Evolutionary conservation across 1,140 invertebrate genomes (phyloP).

Genomic region (Venustaconcha ellipsiformis): DNA sequence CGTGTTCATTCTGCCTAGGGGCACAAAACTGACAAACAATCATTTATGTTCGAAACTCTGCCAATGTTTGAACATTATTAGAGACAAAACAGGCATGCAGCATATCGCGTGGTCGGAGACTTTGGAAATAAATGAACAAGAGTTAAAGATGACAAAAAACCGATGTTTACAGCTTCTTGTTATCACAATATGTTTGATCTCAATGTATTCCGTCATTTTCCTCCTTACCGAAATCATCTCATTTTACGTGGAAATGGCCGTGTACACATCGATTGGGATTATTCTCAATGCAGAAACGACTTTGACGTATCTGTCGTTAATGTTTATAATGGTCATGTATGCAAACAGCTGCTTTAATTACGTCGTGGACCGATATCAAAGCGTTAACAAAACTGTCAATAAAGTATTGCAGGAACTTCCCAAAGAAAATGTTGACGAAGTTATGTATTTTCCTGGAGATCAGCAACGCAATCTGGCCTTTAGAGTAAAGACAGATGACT

Average conservation of each 20-base stretch:
- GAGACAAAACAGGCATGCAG: conserved; percentile 1
- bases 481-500: not conserved
- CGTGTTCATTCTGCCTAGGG: conserved; percentile 7
- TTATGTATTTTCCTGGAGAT: too few species aligned
- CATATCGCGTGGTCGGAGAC: not conserved
- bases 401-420: not conserved
- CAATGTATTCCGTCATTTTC: conserved; percentile 34
- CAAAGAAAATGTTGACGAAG: too few species aligned
- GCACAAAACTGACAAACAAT: not conserved
- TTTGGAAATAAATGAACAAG: conserved; percentile 6
- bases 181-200: conserved; percentile 29
- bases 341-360: conserved; percentile 18
- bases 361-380: conserved; percentile 36
- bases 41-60: not conserved
- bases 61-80: not conserved
- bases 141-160: not conserved
- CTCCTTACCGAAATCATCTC: conserved; percentile 37
- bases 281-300: conserved; percentile 38
- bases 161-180: conserved; percentile 19
- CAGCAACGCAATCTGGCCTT: too few species aligned
- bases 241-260: conserved; percentile 37
- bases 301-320: conserved; percentile 33
- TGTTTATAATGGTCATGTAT: conserved; percentile 29
- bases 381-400: conserved; percentile 41
- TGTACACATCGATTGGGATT: conserved; percentile 43